Percentiles rank a stretch among this genome's conserved stretches.
Evolutionary conservation across 2,888 invertebrate species (phyloP).

Genomic region (Nephrotoma guestfalica): DNA sequence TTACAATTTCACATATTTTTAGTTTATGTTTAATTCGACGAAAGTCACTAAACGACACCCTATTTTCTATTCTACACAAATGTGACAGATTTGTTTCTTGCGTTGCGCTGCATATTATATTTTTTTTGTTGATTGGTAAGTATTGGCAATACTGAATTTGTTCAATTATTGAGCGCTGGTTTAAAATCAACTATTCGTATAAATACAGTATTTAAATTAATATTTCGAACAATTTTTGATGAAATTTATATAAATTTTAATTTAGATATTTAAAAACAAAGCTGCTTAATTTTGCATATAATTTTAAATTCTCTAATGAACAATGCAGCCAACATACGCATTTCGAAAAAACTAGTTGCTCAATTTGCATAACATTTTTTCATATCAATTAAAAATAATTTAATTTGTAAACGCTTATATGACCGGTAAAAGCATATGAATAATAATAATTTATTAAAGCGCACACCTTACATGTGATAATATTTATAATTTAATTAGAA

Average conservation of each 20-base stretch:
- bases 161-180: neutral
- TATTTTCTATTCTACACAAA: neutral
- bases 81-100: neutral
- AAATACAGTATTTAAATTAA: too few species aligned
- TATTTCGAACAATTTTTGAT: too few species aligned
- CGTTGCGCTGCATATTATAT: neutral
- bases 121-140: neutral
- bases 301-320: neutral
- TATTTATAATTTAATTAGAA: neutral
- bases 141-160: neutral
- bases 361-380: neutral
- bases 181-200: neutral
- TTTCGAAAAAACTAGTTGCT: neutral
- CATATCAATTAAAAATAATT: neutral
- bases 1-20: neutral
- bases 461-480: neutral
- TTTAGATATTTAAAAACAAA: too few species aligned
- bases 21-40: neutral
- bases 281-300: too few species aligned
- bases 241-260: too few species aligned
- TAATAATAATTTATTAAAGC: neutral
- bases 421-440: too few species aligned
- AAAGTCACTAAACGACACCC: neutral
- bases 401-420: too few species aligned
- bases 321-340: neutral